Conservation (phyloP, 2,113 vertebrate species). For the Hemicordylus capensis region DNA sequence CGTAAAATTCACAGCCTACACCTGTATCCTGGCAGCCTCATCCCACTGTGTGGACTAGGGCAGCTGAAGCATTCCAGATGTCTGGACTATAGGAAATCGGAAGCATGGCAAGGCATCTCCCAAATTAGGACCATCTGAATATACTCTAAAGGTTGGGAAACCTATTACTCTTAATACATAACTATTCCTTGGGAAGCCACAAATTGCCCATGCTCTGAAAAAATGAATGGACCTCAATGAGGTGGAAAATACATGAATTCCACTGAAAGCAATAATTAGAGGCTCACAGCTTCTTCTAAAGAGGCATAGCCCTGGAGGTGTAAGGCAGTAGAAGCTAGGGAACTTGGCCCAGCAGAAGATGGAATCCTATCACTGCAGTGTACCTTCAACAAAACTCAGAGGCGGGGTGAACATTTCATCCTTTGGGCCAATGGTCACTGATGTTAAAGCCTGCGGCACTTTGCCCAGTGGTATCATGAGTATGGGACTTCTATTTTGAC, state of each 20-base stretch:
- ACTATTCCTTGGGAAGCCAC: conserved; percentile 7
- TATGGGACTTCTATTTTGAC: background rate
- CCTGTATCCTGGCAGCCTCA: background rate
- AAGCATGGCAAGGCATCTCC: background rate
- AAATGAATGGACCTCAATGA: conserved; percentile 20
- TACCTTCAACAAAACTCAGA: background rate
- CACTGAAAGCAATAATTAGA: background rate
- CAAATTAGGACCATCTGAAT: conserved; percentile 6
- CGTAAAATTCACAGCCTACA: background rate
- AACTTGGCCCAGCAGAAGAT: background rate
- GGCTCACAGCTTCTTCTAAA: background rate
- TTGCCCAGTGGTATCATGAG: background rate
- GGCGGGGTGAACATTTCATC: background rate
- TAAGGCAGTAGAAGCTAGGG: background rate
- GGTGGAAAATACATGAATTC: background rate
- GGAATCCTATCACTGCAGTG: background rate
- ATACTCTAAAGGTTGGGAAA: conserved; percentile 11
- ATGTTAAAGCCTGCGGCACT: background rate
- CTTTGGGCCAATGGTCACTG: background rate
- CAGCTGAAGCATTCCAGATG: background rate
- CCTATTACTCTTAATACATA: background rate
- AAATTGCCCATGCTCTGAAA: conserved; percentile 1
- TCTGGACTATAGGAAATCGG: background rate
- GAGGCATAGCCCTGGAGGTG: background rate
- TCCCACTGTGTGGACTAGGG: background rate